These are phyloP conservation scores for Rhingia rostrata DNA, from an alignment of 2,888 invertebrate species.

Conservation along the genomic window DNA sequence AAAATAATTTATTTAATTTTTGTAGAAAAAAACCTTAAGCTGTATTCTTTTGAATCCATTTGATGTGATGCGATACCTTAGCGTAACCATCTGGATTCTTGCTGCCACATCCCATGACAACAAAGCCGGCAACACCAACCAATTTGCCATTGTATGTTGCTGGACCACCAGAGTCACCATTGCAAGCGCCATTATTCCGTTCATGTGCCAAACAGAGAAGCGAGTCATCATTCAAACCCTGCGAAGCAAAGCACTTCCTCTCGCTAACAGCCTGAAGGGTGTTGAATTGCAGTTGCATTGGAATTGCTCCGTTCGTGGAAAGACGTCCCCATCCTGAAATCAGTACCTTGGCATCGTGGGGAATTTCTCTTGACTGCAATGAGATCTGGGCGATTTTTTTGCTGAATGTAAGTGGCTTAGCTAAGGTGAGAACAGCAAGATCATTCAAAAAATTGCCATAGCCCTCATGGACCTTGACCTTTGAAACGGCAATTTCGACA, in stretches of 20 bases:
- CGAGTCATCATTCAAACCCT: conserved; percentile 74
- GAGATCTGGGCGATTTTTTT: conserved; percentile 75
- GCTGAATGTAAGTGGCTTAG: conserved; percentile 71
- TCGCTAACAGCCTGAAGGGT: conserved; percentile 75
- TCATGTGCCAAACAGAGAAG: conserved; percentile 78
- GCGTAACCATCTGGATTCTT: conserved; percentile 77
- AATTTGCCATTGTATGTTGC: conserved; percentile 77
- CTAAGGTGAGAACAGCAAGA: conserved; percentile 79
- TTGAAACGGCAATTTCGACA: conserved; percentile 75
- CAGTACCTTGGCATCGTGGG: conserved; percentile 75
- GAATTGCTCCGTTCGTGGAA: conserved; percentile 76
- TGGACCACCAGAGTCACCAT: conserved; percentile 78
- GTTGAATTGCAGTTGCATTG: conserved; percentile 77
- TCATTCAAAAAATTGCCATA: conserved; percentile 78
- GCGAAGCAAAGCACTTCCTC: conserved; percentile 75
- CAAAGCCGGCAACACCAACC: conserved; percentile 78
- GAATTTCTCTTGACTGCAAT: conserved; percentile 76
- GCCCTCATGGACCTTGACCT: conserved; percentile 76
- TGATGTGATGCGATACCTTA: conserved; percentile 75
- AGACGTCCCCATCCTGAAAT: conserved; percentile 81
- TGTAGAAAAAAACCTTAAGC: background rate
- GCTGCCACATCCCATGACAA: conserved; percentile 77
- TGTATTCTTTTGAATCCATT: conserved; percentile 70
- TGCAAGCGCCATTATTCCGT: conserved; percentile 76
- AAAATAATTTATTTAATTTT: too few species aligned